A percentile compares a stretch with the other conserved stretches of the same genome.
Evolutionary conservation across 2,113 vertebrate species (phyloP).

Genomic region (Poeciliopsis prolifica): DNA sequence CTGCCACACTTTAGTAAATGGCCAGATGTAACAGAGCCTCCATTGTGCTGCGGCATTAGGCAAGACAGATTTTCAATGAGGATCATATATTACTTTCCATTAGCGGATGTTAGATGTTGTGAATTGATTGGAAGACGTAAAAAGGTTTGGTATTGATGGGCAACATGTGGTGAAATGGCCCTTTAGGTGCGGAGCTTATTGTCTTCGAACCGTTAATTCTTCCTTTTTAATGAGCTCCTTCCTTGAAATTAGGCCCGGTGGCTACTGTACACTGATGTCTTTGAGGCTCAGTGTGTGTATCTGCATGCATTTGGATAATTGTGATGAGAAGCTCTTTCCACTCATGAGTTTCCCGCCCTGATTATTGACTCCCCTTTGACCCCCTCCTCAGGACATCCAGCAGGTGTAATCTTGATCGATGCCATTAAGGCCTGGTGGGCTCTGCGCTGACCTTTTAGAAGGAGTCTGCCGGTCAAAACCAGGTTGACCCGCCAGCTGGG

Average conservation of each 20-base stretch:
- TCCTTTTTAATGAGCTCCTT: slow-evolving; percentile 57
- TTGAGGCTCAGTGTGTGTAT: slow-evolving; percentile 22
- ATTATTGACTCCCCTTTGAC: slow-evolving; percentile 35
- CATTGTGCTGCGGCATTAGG: background rate
- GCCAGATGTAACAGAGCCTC: slow-evolving; percentile 17
- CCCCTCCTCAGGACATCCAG: background rate
- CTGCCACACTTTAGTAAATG: slow-evolving; percentile 31
- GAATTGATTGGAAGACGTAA: slow-evolving; percentile 59
- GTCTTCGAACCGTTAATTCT: slow-evolving; percentile 68
- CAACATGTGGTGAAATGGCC: slow-evolving; percentile 36
- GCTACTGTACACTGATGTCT: slow-evolving; percentile 32
- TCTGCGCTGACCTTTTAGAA: slow-evolving; percentile 24
- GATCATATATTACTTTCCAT: slow-evolving; percentile 58
- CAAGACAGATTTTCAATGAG: slow-evolving; percentile 45
- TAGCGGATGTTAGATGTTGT: slow-evolving; percentile 52
- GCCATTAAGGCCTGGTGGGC: slow-evolving; percentile 19
- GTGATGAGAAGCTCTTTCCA: slow-evolving; percentile 23
- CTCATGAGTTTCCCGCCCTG: slow-evolving; percentile 35
- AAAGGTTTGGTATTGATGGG: slow-evolving; percentile 59
- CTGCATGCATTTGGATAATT: slow-evolving; percentile 43
- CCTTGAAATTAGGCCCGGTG: slow-evolving; percentile 29
- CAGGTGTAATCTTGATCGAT: slow-evolving; percentile 12
- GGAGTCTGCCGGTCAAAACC: slow-evolving; percentile 51
- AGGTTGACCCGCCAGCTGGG: slow-evolving; percentile 38
- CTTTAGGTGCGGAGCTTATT: slow-evolving; percentile 62